Base-by-base conservation (phyloP, 2,888 invertebrate genomes). In the Resseliella maxima region DNA sequence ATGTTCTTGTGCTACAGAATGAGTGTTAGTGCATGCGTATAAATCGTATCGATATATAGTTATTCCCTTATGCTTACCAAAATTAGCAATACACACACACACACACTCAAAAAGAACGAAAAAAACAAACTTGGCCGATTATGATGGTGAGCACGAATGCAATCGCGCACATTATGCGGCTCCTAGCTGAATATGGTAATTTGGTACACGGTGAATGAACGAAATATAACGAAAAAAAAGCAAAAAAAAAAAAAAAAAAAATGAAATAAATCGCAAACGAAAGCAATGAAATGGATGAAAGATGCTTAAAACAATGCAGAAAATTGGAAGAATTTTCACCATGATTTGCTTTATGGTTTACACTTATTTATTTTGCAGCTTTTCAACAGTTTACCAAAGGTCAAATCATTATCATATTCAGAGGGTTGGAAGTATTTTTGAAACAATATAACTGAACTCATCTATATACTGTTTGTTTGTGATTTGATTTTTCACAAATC, bases 131-230 rank as follows among this genome's bases (percentile, higher is more conserved):
- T 31, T 72, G 12, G 1, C 72, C 27, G 72, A 72, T 72, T 72
- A 72, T 72, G 72, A 72, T 72, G 72, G 72, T 72, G 72, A 72
- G 18, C 31, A 72, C 72, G 72, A 59, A 31, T 72, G 35, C 59
- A 59, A 59, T 27, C 59, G n/a, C n/a, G 72, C 15, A 15, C 31
- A 72, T 72, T 72, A 72, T 72, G 72, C 35, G 72, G 35, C 72
- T 72, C 72, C 72, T 72, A 72, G 72, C 72, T 72, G 31, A 72
- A 72, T 72, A 72, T 72, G 72, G 72, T 72, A 72, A 72, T 72
- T 0, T 27, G 6, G 41, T 41, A 41, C 41, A n/a, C 27, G 72
- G 35, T 72, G 31, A 72, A 35, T 72, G 72, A 72, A 35, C 31
- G 72, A 72, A 59, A 72, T 31, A 72, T 3, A 31, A 50, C 50